These are phyloP conservation scores for Plusia festucae DNA, from an alignment of 2,888 invertebrate genomes.

Conservation along the genomic window DNA sequence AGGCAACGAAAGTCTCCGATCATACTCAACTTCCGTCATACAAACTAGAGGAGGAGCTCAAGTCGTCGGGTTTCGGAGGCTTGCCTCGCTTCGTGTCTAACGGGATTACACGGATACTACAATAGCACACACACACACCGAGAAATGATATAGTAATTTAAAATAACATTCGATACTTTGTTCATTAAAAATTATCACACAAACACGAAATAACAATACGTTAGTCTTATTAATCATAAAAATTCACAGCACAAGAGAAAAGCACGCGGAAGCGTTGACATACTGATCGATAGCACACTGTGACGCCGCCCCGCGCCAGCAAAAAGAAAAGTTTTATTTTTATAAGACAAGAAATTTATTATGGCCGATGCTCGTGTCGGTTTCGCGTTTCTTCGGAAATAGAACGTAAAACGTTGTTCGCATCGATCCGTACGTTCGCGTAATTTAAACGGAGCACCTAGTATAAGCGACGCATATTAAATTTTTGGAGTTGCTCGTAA, in stretches of 20 bases:
- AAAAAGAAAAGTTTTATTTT: conserved; percentile 89
- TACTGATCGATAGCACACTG: conserved; percentile 64
- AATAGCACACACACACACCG: not conserved
- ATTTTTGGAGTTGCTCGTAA: conserved; percentile 24
- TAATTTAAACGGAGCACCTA: conserved; percentile 43
- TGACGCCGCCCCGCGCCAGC: conserved; percentile 77
- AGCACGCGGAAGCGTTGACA: conserved; percentile 55
- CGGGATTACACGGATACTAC: not conserved
- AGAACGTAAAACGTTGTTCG: conserved; percentile 79
- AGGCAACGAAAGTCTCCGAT: too few relatives aligned
- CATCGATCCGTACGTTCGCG: conserved; percentile 71
- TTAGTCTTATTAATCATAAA: conserved; percentile 49
- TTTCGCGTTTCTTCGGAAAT: conserved; percentile 86
- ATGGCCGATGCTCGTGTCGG: conserved; percentile 86
- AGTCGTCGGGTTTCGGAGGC: too few relatives aligned
- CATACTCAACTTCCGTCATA: too few relatives aligned
- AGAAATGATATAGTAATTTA: not conserved
- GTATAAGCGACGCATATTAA: conserved; percentile 41
- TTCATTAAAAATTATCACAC: not conserved
- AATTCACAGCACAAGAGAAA: conserved; percentile 35
- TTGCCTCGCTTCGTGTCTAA: too few relatives aligned
- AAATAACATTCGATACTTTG: not conserved
- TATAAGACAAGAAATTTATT: conserved; percentile 89
- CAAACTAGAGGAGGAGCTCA: too few relatives aligned
- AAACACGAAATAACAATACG: conserved; percentile 34